Conservation (phyloP, 92 coral and sea anemone genomes). For the Umimayanthus chanpuru region DNA sequence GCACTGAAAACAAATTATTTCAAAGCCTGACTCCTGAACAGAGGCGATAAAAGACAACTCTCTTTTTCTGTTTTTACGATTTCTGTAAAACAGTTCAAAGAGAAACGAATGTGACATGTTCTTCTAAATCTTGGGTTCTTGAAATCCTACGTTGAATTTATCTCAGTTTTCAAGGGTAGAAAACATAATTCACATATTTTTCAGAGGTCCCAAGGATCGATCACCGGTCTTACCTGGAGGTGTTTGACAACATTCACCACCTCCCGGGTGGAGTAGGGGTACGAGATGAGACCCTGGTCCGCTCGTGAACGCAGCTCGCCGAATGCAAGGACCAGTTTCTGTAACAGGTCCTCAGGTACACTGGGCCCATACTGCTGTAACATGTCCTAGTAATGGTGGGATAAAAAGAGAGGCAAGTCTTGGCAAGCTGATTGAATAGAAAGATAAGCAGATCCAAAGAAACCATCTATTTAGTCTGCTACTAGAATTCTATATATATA, state of each 20-base stretch:
- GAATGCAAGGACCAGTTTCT: slow-evolving; percentile 89
- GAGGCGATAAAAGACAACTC: not conserved
- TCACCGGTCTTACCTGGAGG: slow-evolving; percentile 57
- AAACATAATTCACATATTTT: no score
- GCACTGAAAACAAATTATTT: not conserved
- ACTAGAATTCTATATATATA: no score
- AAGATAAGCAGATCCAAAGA: not conserved
- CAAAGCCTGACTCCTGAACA: not conserved
- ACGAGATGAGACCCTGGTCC: slow-evolving; percentile 94
- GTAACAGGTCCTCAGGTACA: slow-evolving; percentile 82
- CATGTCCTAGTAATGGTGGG: slow-evolving; percentile 68
- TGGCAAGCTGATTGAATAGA: not conserved
- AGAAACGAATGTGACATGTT: no score
- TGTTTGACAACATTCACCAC: slow-evolving; percentile 96
- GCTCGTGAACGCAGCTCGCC: slow-evolving; percentile 94
- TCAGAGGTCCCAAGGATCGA: not conserved
- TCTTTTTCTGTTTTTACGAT: not conserved
- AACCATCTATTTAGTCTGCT: no score
- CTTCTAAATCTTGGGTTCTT: no score
- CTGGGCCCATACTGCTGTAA: slow-evolving; percentile 93
- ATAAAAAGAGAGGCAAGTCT: not conserved
- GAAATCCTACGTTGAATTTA: no score
- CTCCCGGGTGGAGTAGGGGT: slow-evolving; percentile 98
- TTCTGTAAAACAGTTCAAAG: not conserved
- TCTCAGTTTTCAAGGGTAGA: no score